Conservation (phyloP, 2,113 vertebrate genomes). For the Callorhinus ursinus region DNA sequence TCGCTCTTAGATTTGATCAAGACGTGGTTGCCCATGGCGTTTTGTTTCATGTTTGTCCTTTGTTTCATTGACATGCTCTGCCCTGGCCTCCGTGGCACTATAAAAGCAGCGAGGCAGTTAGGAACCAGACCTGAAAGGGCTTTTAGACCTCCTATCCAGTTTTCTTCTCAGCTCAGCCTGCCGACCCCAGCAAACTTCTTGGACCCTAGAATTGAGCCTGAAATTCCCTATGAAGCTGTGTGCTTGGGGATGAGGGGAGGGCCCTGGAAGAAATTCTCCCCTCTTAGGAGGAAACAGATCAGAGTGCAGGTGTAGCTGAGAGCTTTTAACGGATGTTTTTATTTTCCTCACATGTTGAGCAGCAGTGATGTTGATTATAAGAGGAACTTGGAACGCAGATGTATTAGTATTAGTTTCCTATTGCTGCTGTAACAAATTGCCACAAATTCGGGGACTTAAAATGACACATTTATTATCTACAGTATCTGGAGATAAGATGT, state of each 20-base stretch:
- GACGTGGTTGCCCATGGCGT: conserved; percentile 66
- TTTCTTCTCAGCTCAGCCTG: neutral
- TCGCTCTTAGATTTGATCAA: conserved; percentile 70
- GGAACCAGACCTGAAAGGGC: neutral
- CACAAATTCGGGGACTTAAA: neutral
- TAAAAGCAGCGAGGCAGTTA: conserved; percentile 39
- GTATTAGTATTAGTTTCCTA: conserved; percentile 41
- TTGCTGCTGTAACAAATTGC: neutral
- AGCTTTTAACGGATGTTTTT: neutral
- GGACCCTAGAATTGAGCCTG: neutral
- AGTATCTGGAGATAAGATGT: conserved; percentile 6
- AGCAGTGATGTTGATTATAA: neutral
- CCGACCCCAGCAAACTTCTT: neutral
- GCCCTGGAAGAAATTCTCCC: neutral
- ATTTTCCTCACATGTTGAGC: conserved; percentile 7
- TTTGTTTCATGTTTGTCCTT: conserved; percentile 72
- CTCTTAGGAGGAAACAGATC: neutral
- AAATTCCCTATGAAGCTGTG: neutral
- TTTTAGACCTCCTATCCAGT: neutral
- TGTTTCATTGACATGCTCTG: conserved; percentile 63
- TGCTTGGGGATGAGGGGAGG: neutral
- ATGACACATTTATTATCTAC: neutral
- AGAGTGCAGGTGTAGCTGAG: neutral
- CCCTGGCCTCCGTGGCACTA: conserved; percentile 41
- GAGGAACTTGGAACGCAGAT: neutral